Conservation (phyloP, 2,797 vertebrate genomes). For the Sebastes matsubarae region DNA sequence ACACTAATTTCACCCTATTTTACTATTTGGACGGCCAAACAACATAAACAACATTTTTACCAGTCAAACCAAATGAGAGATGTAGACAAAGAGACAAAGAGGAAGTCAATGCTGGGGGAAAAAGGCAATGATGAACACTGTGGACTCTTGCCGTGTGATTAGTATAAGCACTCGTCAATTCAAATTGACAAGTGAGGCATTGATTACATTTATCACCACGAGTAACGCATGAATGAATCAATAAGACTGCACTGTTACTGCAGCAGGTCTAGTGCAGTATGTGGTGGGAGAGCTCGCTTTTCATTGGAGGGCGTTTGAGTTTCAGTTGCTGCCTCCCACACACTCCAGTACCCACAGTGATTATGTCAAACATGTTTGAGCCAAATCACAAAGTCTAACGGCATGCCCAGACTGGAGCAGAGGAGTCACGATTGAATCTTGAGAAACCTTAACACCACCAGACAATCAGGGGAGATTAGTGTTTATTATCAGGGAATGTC, state of each 20-base stretch:
- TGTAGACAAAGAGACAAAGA: neutral
- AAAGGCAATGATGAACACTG: neutral
- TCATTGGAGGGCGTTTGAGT: neutral
- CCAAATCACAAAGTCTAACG: slow-evolving; percentile 29
- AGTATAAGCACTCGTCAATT: neutral
- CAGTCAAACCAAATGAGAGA: neutral
- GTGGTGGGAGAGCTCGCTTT: neutral
- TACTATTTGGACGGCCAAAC: neutral
- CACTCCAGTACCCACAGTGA: slow-evolving; percentile 17
- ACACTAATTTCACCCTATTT: neutral
- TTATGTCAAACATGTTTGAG: slow-evolving; percentile 48
- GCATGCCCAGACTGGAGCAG: slow-evolving; percentile 52
- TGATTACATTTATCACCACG: neutral
- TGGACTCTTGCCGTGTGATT: neutral
- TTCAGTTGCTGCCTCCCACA: slow-evolving; percentile 37
- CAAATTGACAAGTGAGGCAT: neutral
- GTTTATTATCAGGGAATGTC: slow-evolving; percentile 9
- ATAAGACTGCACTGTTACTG: neutral
- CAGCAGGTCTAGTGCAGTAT: neutral
- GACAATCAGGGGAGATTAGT: slow-evolving; percentile 26
- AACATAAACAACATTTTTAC: neutral
- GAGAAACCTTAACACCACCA: neutral
- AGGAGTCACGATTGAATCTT: slow-evolving; percentile 24
- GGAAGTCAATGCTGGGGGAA: neutral
- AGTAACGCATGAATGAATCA: neutral